A percentile compares a stretch with the other conserved stretches of the same genome.
Evolutionary conservation across 2,888 invertebrate genomes (phyloP).

Genomic region (Dasysyrphus albostriatus): DNA sequence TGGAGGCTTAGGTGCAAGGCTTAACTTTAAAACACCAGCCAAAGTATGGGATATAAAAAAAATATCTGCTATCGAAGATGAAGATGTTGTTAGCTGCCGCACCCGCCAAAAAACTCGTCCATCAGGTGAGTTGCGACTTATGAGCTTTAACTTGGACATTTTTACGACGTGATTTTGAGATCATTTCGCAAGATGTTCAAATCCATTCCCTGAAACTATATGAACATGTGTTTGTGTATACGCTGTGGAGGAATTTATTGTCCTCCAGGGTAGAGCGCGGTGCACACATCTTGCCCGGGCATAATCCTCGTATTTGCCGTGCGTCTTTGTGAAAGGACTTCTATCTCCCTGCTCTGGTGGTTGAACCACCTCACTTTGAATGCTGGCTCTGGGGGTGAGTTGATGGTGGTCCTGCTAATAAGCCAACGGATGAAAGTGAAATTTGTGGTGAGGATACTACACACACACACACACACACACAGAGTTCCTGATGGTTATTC

Average conservation of each 20-base stretch:
- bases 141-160: conserved; percentile 76
- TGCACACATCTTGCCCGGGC: conserved; percentile 52
- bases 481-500: conserved; percentile 28
- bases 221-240: conserved; percentile 46
- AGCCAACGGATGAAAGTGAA: conserved; percentile 75
- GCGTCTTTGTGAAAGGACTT: conserved; percentile 17
- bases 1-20: conserved; percentile 28
- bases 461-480: conserved; percentile 13
- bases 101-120: conserved; percentile 49
- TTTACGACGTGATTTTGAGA: conserved; percentile 78
- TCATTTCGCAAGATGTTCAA: conserved; percentile 74
- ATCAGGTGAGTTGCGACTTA: conserved; percentile 75
- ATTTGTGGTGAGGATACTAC: conserved; percentile 64
- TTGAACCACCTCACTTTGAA: not conserved
- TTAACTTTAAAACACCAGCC: not conserved
- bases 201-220: conserved; percentile 67
- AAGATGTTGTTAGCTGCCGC: not conserved
- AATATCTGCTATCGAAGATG: conserved; percentile 21
- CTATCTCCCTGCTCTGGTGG: conserved; percentile 7
- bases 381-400: conserved; percentile 1
- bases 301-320: conserved; percentile 54
- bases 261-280: conserved; percentile 71
- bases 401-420: conserved; percentile 62
- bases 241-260: conserved; percentile 68
- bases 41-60: not conserved